Base-by-base conservation (phyloP, 1,140 invertebrate species). In the Bactericera cockerelli region DNA sequence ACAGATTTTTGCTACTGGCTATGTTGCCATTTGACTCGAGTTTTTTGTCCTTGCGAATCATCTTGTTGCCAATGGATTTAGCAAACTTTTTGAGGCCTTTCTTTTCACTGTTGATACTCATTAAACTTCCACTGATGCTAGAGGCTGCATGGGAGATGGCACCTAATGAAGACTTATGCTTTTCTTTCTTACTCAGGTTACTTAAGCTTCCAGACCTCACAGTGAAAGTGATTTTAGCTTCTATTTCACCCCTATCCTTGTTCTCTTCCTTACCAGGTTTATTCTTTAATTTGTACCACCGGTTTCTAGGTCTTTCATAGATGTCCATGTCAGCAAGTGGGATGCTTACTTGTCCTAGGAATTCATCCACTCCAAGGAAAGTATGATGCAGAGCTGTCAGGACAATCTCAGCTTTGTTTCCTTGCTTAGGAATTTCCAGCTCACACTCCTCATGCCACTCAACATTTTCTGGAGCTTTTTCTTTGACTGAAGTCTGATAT, bases 401-500 rank as follows among this genome's bases (percentile, higher is more conserved):
- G 21, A 86, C 75, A 59, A 95, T 81, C 70, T 89, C 86, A 22
- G 87, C 86, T 16, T 81, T 89, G 70, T 92, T 93, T 63, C 86
- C 89, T 71, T 88, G 86, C 61, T 86, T 77, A 10, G 90, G 89
- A 65, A 95, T 92, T 63, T 76, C 71, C 79, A 96, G 74, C 75
- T 96, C 92, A 74, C 93, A 96, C 79, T 95, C 91, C 74, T 96
- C 93, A 70, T 88, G 82, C 93, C 93, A 96, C 72, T 91, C 89
- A 19, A 90, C 84, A 68, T 82, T 82, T 63, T 82, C 77, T 55
- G 76, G 72, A 16, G 86, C 79, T 75, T 92, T 93, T 71, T 94
- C 87, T 73, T 94, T 93, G 60, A 93, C 82, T 54, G 92, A 94
- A 49, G 93, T 96, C 74, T 93, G 90, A 72, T 89, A 96, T 76